Evolutionary conservation across 2,888 invertebrate species (phyloP).

Genomic region (Mystacides longicornis): DNA sequence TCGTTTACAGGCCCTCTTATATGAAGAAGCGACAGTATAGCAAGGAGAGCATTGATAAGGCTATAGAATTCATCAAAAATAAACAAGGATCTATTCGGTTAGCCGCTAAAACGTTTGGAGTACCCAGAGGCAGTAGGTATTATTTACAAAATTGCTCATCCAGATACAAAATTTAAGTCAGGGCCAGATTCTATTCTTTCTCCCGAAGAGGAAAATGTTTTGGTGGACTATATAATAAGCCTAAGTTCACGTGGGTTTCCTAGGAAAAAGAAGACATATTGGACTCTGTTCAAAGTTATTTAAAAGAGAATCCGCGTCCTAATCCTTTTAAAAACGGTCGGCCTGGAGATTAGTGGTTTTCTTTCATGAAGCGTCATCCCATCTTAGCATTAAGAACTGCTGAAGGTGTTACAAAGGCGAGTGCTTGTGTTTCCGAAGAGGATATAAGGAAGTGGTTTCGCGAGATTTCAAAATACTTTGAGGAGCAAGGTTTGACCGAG

Average conservation of each 20-base stretch:
- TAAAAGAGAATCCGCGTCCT: background rate
- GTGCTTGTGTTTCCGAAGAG: background rate
- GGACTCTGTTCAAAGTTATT: background rate
- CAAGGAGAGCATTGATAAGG: background rate
- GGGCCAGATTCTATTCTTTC: background rate
- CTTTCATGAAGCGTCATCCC: background rate
- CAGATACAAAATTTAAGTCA: background rate
- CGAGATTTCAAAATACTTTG: background rate
- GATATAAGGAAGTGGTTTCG: background rate
- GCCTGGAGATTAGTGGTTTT: background rate
- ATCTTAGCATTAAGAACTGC: background rate
- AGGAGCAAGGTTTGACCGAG: background rate
- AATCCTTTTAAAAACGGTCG: constrained; percentile 1
- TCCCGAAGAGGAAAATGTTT: background rate
- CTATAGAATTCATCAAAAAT: background rate
- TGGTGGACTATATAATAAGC: background rate
- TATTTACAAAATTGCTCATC: background rate
- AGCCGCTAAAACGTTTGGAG: background rate
- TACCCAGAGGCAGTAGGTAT: background rate
- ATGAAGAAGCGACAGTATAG: background rate
- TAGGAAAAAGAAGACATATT: background rate
- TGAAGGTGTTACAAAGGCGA: background rate
- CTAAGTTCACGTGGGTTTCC: constrained; percentile 4
- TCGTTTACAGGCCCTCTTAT: background rate
- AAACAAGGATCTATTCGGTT: background rate